Evolutionary conservation across 2,797 vertebrate species (phyloP).

Genomic region (Diplodus sargus): DNA sequence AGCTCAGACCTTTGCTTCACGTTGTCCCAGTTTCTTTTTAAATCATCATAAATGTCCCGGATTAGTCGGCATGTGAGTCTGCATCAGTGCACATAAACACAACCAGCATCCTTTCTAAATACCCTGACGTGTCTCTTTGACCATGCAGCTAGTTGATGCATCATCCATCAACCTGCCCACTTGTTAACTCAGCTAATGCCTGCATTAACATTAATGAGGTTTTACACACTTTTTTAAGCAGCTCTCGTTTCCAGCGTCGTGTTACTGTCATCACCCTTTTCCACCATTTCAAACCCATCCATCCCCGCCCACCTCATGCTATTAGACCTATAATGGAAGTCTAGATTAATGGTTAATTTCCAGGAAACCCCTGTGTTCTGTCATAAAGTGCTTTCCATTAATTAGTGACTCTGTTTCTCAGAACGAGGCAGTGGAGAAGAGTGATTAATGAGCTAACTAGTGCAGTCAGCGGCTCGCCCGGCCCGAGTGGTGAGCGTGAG

Average conservation of each 20-base stretch:
- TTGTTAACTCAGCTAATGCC: constrained; percentile 34
- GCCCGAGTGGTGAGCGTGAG: constrained; percentile 62
- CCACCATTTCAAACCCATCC: constrained; percentile 50
- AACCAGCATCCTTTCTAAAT: not conserved
- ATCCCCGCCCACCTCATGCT: constrained; percentile 56
- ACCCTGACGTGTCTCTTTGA: constrained; percentile 4
- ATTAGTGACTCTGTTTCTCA: constrained; percentile 75
- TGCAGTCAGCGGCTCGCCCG: constrained; percentile 55
- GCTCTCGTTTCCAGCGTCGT: constrained; percentile 21
- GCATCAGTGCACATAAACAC: not conserved
- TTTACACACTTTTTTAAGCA: constrained; percentile 49
- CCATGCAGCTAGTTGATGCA: not conserved
- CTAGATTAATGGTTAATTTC: constrained; percentile 81
- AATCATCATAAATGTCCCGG: not conserved
- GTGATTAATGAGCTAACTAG: constrained; percentile 73
- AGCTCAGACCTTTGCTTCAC: constrained; percentile 5
- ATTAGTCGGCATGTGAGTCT: not conserved
- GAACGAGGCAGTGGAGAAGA: constrained; percentile 66
- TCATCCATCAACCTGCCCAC: constrained; percentile 26
- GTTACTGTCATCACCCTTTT: constrained; percentile 42
- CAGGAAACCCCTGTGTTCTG: constrained; percentile 80
- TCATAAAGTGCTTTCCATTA: constrained; percentile 82
- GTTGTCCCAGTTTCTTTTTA: not conserved
- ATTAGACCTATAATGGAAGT: constrained; percentile 73
- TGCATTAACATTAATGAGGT: constrained; percentile 46